phyloP scores from a whole-genome alignment of 2,797 vertebrate species.

The Liasis olivaceus region DNA sequence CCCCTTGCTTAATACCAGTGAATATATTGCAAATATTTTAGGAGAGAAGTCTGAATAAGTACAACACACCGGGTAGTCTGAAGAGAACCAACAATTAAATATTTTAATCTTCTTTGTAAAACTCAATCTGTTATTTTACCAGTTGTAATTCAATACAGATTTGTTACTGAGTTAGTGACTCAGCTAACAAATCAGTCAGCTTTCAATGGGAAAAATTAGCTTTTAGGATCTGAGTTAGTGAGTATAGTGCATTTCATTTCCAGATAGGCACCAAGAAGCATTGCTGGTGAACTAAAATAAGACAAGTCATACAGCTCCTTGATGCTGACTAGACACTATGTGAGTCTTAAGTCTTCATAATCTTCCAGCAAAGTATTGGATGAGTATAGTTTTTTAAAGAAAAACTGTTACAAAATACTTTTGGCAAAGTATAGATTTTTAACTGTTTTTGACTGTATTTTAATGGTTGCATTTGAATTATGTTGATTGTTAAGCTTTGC shows the following conservation, averaged over 20 bases:
- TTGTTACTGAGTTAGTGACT: slow-evolving; percentile 36
- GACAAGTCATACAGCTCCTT: slow-evolving; percentile 39
- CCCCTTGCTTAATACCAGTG: background rate
- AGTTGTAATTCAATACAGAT: slow-evolving; percentile 49
- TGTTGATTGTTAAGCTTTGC: background rate
- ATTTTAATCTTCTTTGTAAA: slow-evolving; percentile 46
- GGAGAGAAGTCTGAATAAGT: slow-evolving; percentile 26
- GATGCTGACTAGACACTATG: slow-evolving; percentile 52
- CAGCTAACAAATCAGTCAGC: too few relatives aligned
- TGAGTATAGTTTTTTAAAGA: background rate
- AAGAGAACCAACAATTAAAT: slow-evolving; percentile 11
- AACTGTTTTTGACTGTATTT: background rate
- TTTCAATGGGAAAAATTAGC: too few relatives aligned
- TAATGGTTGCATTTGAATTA: background rate
- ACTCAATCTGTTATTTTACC: slow-evolving; percentile 22
- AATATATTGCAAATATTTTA: slow-evolving; percentile 36
- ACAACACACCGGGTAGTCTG: slow-evolving; percentile 34
- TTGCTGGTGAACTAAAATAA: slow-evolving; percentile 48
- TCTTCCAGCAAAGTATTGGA: background rate
- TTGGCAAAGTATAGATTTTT: background rate
- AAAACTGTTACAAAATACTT: too few relatives aligned
- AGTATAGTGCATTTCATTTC: slow-evolving; percentile 37
- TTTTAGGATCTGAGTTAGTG: slow-evolving; percentile 25
- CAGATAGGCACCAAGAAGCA: slow-evolving; percentile 46
- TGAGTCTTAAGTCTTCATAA: slow-evolving; percentile 43